These are phyloP conservation scores for Melanotaenia boesemani DNA, from an alignment of 2,797 vertebrate species.

Conservation along the genomic window DNA sequence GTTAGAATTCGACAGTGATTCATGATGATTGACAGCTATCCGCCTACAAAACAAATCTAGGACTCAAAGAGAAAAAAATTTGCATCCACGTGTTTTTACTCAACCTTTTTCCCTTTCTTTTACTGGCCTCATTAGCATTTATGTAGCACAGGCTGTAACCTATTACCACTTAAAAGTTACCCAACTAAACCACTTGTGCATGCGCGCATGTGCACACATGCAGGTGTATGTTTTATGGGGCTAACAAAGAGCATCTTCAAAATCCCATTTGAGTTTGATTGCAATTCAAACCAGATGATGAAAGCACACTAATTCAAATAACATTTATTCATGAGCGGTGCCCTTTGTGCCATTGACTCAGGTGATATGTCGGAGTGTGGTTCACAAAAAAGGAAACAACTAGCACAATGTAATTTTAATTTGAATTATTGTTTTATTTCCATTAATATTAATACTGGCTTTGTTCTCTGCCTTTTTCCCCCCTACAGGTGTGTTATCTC, in stretches of 20 bases:
- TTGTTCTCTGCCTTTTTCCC: conserved; percentile 41
- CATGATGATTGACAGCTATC: not conserved
- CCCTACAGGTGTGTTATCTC: conserved; percentile 38
- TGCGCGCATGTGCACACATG: conserved; percentile 1
- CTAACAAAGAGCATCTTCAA: conserved; percentile 56
- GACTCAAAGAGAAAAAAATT: not conserved
- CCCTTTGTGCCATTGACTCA: conserved; percentile 44
- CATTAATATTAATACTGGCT: conserved; percentile 58
- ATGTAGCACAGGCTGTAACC: conserved; percentile 30
- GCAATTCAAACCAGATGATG: conserved; percentile 70
- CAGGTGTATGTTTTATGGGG: conserved; percentile 53
- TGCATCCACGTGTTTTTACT: conserved; percentile 5
- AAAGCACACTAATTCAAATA: conserved; percentile 69
- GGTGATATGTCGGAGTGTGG: conserved; percentile 20
- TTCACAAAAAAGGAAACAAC: conserved; percentile 17
- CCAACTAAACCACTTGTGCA: conserved; percentile 9
- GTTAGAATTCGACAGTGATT: not conserved
- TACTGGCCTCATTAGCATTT: conserved; percentile 48
- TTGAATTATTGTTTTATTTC: conserved; percentile 46
- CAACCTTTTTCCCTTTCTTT: not conserved
- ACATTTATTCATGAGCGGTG: conserved; percentile 68
- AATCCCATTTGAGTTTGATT: conserved; percentile 55
- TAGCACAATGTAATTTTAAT: conserved; percentile 50
- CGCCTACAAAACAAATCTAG: not conserved
- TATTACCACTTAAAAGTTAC: conserved; percentile 68